Conservation (phyloP, 35 echinoderm and acorn worm genomes). For the Lytechinus variegatus region DNA sequence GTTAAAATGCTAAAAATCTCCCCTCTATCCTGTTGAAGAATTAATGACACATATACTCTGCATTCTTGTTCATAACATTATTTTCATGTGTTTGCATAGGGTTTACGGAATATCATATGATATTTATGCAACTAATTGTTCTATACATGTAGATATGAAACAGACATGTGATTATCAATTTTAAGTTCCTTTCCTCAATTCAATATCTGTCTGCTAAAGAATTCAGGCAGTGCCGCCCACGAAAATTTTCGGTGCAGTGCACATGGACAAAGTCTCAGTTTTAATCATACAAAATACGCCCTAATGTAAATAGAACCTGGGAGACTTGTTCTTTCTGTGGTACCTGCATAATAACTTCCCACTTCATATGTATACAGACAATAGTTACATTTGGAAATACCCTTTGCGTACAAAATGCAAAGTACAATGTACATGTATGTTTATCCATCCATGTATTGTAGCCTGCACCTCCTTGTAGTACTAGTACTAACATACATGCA, state of each 20-base stretch:
- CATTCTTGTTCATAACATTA: no score
- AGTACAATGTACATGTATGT: no score
- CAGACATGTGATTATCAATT: background rate
- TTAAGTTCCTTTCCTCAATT: background rate
- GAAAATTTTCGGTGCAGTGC: background rate
- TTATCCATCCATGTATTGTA: no score
- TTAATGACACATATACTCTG: no score
- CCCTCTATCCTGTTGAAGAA: no score
- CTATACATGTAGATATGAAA: no score
- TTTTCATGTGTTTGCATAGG: no score
- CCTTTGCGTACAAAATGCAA: background rate
- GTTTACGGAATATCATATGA: no score
- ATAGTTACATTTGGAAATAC: background rate
- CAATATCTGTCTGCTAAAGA: background rate
- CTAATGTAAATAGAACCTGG: background rate
- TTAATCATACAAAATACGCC: conserved; percentile 13
- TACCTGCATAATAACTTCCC: background rate
- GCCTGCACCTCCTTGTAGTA: background rate
- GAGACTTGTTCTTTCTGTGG: background rate
- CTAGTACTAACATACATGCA: no score
- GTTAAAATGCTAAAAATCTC: no score
- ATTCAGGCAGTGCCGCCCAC: background rate
- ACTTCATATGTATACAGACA: background rate
- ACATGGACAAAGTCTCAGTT: background rate
- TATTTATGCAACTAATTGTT: no score